Percentiles rank a stretch among this genome's conserved stretches.
These are phyloP conservation scores for Ophion costatus DNA, from an alignment of 2,888 invertebrate species.

Conservation along the genomic window DNA sequence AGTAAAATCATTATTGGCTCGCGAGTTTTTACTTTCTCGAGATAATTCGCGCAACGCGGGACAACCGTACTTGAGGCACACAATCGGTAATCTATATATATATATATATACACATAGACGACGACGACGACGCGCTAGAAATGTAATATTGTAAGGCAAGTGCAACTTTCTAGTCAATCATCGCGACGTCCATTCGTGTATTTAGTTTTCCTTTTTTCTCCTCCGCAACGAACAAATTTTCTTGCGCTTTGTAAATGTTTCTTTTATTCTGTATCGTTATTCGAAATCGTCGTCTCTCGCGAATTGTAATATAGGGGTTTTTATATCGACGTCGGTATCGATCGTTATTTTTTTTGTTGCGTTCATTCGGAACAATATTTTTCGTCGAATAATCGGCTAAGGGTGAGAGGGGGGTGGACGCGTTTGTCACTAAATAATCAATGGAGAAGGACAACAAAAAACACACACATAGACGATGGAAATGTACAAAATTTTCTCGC, in stretches of 20 bases:
- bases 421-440: slow-evolving; percentile 50
- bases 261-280: background rate
- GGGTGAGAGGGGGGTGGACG: background rate
- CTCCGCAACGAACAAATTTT: background rate
- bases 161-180: slow-evolving; percentile 72
- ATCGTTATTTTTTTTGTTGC: background rate
- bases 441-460: background rate
- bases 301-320: background rate
- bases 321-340: background rate
- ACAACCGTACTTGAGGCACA: background rate
- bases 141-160: slow-evolving; percentile 61
- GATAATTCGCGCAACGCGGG: slow-evolving; percentile 7
- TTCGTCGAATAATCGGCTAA: slow-evolving; percentile 21
- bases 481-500: slow-evolving; percentile 76
- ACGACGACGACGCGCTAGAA: slow-evolving; percentile 59
- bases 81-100: slow-evolving; percentile 38
- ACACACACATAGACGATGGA: slow-evolving; percentile 53
- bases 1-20: slow-evolving; percentile 39
- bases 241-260: background rate
- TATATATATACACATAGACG: too few species aligned
- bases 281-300: background rate
- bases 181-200: slow-evolving; percentile 63
- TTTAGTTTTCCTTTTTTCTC: background rate
- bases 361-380: background rate
- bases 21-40: slow-evolving; percentile 45